A percentile compares a stretch with the other conserved stretches of the same genome.
Evolutionary conservation across 2,797 vertebrate genomes (phyloP).

Genomic region (Streptopelia turtur): DNA sequence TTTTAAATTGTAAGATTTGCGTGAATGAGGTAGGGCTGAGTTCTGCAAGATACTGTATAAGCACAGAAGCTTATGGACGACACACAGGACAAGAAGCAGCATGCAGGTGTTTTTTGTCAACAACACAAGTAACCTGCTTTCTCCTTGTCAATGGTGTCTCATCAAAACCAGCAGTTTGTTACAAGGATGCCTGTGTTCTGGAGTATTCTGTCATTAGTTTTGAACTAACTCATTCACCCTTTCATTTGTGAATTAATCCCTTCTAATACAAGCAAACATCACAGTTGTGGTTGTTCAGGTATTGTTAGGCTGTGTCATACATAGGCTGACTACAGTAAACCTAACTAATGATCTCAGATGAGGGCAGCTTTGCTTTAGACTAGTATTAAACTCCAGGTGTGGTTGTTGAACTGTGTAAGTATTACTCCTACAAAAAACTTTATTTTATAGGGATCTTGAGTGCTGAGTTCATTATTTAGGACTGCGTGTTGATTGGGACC

Average conservation of each 20-base stretch:
- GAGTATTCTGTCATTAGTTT: conserved; percentile 36
- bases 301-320: not conserved
- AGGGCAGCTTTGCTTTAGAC: conserved; percentile 1
- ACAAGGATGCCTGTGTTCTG: not conserved
- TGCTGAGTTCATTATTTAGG: not conserved
- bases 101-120: not conserved
- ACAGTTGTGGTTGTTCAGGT: conserved; percentile 6
- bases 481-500: not conserved
- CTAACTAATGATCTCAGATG: not conserved
- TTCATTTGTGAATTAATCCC: conserved; percentile 54
- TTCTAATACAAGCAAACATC: conserved; percentile 6
- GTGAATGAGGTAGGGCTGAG: not conserved
- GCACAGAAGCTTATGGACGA: not conserved
- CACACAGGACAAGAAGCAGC: not conserved
- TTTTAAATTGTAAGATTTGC: not conserved
- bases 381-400: not conserved
- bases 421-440: not conserved
- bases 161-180: conserved; percentile 16
- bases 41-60: not conserved
- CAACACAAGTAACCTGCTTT: not conserved
- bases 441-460: conserved; percentile 15
- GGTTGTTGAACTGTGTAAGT: not conserved
- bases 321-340: not conserved
- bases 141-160: not conserved
- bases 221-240: conserved; percentile 36